Conservation (phyloP, 2,797 vertebrate genomes). For the Spinus olivaceus region DNA sequence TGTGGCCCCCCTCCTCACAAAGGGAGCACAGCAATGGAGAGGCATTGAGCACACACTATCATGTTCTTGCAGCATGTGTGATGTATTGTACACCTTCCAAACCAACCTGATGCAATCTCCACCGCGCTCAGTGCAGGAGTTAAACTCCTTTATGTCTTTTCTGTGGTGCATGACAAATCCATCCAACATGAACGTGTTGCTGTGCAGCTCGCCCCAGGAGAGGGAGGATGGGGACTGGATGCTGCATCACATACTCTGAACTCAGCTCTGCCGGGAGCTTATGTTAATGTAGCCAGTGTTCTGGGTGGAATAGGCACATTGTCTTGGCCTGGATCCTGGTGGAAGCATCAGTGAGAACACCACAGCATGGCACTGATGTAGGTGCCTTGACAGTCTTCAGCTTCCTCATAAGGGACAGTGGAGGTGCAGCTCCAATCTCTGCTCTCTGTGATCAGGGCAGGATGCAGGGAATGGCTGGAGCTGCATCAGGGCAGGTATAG, state of each 20-base stretch:
- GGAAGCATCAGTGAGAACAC: neutral
- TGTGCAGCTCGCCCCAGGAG: neutral
- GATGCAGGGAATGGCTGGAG: neutral
- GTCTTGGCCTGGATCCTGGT: neutral
- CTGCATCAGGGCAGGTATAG: neutral
- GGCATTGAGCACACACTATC: neutral
- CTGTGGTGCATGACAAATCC: neutral
- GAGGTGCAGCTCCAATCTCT: neutral
- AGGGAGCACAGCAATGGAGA: neutral
- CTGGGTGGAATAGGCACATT: neutral
- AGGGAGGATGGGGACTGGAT: neutral
- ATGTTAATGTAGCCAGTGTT: neutral
- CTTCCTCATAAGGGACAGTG: neutral
- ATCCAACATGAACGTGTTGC: neutral
- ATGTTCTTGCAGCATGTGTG: fast-evolving
- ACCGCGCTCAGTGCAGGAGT: neutral
- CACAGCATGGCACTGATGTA: neutral
- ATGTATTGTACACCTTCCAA: neutral
- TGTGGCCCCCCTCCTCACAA: neutral
- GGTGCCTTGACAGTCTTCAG: neutral
- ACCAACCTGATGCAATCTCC: neutral
- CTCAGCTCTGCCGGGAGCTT: neutral
- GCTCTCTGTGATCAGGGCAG: neutral
- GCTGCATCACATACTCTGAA: neutral
- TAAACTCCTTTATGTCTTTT: neutral